Conservation (phyloP, 2,113 vertebrate species). For the Dinomys branickii region DNA sequence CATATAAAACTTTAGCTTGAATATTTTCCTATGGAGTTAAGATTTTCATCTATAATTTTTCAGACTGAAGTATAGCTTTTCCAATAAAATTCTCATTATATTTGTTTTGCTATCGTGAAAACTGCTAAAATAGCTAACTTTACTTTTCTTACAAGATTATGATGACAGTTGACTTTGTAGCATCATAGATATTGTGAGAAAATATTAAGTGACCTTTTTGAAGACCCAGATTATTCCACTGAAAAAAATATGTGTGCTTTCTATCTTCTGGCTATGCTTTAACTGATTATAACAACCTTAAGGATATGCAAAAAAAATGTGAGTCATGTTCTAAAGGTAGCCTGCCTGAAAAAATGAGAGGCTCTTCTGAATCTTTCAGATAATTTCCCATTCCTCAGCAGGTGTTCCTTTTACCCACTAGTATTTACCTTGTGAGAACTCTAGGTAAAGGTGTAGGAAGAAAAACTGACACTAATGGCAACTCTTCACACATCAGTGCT, state of each 20-base stretch:
- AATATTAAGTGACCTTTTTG: conserved; percentile 44
- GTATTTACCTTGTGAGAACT: not conserved
- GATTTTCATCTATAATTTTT: conserved; percentile 47
- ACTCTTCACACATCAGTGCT: conserved; percentile 40
- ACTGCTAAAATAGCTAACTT: conserved; percentile 36
- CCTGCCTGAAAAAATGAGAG: not conserved
- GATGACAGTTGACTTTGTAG: not conserved
- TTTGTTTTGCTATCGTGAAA: conserved; percentile 46
- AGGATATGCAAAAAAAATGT: not conserved
- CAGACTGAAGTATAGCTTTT: not conserved
- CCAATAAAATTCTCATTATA: conserved; percentile 18
- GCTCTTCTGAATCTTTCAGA: not conserved
- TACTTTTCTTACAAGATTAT: not conserved
- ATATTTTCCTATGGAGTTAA: not conserved
- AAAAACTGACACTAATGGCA: conserved; percentile 49
- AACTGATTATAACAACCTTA: not conserved
- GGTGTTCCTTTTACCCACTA: not conserved
- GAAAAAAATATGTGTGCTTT: conserved; percentile 33
- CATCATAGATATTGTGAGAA: not conserved
- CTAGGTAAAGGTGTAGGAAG: conserved; percentile 22
- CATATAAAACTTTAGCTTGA: not conserved
- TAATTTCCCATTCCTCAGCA: conserved; percentile 6
- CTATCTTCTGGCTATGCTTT: not conserved
- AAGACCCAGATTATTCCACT: conserved; percentile 10
- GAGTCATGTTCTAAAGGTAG: not conserved